These are phyloP conservation scores for Galaxea fascicularis DNA, from an alignment of 92 coral and sea anemone species.

Conservation along the genomic window DNA sequence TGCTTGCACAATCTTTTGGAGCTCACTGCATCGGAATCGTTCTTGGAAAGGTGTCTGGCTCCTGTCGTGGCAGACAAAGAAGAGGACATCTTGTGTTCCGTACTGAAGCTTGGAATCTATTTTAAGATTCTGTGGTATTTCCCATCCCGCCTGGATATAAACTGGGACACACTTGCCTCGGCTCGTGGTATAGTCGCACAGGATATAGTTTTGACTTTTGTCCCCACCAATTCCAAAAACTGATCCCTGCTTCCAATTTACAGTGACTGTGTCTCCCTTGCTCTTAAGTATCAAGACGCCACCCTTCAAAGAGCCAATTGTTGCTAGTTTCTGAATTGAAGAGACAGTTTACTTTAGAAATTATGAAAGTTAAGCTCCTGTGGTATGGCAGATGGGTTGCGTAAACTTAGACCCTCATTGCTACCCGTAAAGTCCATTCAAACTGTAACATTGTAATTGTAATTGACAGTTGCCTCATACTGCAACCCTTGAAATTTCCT, in stretches of 20 bases:
- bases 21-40: conserved; percentile 23
- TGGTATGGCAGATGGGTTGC: no score
- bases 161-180: conserved; percentile 47
- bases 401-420: no score
- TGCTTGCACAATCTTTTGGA: background rate
- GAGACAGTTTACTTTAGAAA: no score
- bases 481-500: no score
- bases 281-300: conserved; percentile 14
- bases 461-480: no score
- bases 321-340: background rate
- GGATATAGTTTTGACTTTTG: conserved; percentile 52
- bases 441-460: no score
- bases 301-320: conserved; percentile 9
- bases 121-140: conserved; percentile 32
- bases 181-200: conserved; percentile 41
- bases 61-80: conserved; percentile 40
- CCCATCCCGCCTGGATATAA: conserved; percentile 18
- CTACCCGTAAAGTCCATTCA: no score
- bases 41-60: conserved; percentile 46
- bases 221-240: conserved; percentile 41
- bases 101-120: conserved; percentile 51
- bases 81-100: conserved; percentile 25
- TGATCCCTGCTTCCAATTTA: conserved; percentile 32
- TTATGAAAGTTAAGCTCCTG: no score
- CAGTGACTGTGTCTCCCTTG: conserved; percentile 40